These are phyloP conservation scores for Antennarius striatus DNA, from an alignment of 2,113 vertebrate genomes.

Conservation along the genomic window DNA sequence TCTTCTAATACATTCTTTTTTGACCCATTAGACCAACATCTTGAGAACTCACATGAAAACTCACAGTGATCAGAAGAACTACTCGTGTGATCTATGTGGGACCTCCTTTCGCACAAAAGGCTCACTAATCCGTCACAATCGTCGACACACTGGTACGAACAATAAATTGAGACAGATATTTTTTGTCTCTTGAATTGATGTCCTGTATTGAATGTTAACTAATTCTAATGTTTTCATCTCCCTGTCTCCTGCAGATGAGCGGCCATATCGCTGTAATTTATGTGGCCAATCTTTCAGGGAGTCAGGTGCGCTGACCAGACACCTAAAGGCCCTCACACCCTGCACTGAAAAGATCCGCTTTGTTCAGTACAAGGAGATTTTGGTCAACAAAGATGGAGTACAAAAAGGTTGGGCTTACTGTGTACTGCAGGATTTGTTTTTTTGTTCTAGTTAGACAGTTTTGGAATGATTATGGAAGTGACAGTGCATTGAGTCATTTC, in stretches of 20 bases:
- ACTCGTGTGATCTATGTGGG: constrained; percentile 89
- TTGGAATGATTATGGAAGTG: neutral
- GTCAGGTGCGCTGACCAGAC: constrained; percentile 93
- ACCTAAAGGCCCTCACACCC: constrained; percentile 93
- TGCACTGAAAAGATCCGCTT: constrained; percentile 97
- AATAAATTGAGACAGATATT: neutral
- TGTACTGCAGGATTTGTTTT: neutral
- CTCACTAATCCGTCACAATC: constrained; percentile 94
- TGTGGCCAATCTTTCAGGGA: constrained; percentile 97
- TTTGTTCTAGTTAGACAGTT: too few relatives aligned
- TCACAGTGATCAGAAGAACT: constrained; percentile 94
- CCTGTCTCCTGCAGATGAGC: constrained; percentile 83
- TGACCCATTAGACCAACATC: constrained; percentile 86
- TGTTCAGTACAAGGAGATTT: constrained; percentile 87
- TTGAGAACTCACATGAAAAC: constrained; percentile 96
- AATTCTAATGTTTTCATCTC: neutral
- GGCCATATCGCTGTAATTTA: constrained; percentile 92
- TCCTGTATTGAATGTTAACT: neutral
- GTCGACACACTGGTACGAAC: constrained; percentile 92
- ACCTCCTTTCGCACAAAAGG: constrained; percentile 96
- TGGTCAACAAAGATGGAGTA: constrained; percentile 84
- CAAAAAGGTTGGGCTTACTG: constrained; percentile 79
- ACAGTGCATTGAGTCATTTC: neutral
- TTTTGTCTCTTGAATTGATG: neutral
- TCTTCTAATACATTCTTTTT: neutral